Conservation (phyloP, 2,888 invertebrate species). For the Chorisops tibialis region DNA sequence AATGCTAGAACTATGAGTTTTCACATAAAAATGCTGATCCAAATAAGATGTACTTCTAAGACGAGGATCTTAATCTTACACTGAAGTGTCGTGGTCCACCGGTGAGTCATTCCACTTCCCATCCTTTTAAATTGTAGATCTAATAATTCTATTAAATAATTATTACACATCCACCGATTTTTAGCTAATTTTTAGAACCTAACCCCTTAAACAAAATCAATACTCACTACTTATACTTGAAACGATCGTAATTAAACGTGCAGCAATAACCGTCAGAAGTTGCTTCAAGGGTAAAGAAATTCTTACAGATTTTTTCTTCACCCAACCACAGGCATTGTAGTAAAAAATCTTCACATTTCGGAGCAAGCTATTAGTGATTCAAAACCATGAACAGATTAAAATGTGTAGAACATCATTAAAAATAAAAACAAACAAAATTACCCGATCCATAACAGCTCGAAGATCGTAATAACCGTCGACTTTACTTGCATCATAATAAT, state of each 20-base stretch:
- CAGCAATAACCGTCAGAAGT: conserved; percentile 61
- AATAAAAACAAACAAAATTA: conserved; percentile 1
- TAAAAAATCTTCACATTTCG: conserved; percentile 56
- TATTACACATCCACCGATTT: too few species aligned
- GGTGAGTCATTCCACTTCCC: too few species aligned
- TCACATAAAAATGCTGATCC: too few species aligned
- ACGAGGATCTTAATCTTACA: too few species aligned
- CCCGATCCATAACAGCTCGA: conserved; percentile 38
- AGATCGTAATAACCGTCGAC: conserved; percentile 40
- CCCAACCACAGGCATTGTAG: conserved; percentile 55
- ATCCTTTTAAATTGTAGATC: too few species aligned
- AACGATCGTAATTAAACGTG: conserved; percentile 52
- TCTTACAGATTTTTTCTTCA: conserved; percentile 45
- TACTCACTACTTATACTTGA: conserved; percentile 15
- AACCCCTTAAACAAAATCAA: neutral
- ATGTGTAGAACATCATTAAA: neutral
- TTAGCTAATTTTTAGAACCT: too few species aligned
- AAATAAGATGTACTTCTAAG: too few species aligned
- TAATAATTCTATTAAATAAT: too few species aligned
- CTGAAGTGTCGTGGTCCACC: too few species aligned
- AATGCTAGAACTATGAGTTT: too few species aligned
- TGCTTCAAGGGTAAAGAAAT: conserved; percentile 52
- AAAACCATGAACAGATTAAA: too few species aligned
- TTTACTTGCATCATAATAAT: conserved; percentile 34
- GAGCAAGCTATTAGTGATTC: conserved; percentile 36